phyloP scores from a whole-genome alignment of 2,888 invertebrate species.

The Patella ulyssiponensis region DNA sequence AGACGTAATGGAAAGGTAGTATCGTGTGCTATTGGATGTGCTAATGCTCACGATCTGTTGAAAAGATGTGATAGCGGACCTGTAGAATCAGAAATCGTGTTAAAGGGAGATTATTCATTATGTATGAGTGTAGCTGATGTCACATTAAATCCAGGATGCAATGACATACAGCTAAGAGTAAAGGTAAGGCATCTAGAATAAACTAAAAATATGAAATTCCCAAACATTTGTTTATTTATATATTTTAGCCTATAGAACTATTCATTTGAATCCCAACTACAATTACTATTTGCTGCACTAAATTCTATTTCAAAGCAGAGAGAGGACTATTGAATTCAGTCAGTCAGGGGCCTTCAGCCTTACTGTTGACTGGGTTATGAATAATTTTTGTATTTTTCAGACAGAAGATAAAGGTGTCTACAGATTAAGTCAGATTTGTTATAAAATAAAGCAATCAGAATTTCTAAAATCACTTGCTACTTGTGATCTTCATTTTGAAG shows the following conservation, averaged over 20 bases:
- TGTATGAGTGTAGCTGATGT: slow-evolving; percentile 74
- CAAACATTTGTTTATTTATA: too few relatives aligned
- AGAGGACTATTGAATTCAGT: too few relatives aligned
- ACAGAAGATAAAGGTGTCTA: slow-evolving; percentile 47
- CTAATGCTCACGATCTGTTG: slow-evolving; percentile 56
- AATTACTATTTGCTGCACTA: too few relatives aligned
- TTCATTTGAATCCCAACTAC: too few relatives aligned
- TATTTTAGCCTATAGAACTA: too few relatives aligned
- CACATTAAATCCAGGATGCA: slow-evolving; percentile 73
- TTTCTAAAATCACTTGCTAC: slow-evolving; percentile 49
- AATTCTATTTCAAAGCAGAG: too few relatives aligned
- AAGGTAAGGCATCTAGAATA: slow-evolving; percentile 65
- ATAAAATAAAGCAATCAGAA: slow-evolving; percentile 49
- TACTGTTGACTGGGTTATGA: too few relatives aligned
- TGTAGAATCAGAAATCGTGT: slow-evolving; percentile 75
- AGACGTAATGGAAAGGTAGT: slow-evolving; percentile 43
- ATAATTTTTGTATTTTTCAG: slow-evolving; percentile 36
- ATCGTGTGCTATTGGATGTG: slow-evolving; percentile 54
- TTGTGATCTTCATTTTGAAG: slow-evolving; percentile 43
- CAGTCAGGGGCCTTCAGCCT: too few relatives aligned
- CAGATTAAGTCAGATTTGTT: slow-evolving; percentile 52
- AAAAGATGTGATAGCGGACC: slow-evolving; percentile 56
- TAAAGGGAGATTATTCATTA: slow-evolving; percentile 79
- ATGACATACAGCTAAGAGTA: slow-evolving; percentile 68
- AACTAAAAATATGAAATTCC: neutral